Evolutionary conservation across 2,888 invertebrate genomes (phyloP).

Genomic region (Aphrophora alni): DNA sequence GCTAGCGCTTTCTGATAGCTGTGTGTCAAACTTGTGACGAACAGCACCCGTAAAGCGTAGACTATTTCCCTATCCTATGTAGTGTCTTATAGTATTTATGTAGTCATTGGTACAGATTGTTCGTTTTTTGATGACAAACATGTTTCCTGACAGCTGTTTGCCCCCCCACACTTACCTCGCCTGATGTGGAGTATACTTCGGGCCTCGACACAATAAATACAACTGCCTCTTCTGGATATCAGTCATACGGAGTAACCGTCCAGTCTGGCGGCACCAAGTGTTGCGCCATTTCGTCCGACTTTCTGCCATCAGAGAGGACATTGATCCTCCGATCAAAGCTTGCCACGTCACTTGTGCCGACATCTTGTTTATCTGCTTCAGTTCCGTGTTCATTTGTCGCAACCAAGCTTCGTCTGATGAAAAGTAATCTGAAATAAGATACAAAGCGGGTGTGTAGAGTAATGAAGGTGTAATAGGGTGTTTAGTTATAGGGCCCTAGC

Average conservation of each 20-base stretch:
- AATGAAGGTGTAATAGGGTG: too few relatives aligned
- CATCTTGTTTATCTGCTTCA: not conserved
- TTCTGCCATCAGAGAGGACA: not conserved
- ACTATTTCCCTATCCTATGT: too few relatives aligned
- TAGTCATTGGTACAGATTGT: too few relatives aligned
- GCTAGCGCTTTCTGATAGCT: too few relatives aligned
- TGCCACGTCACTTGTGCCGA: not conserved
- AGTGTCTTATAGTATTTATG: too few relatives aligned
- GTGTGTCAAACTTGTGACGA: too few relatives aligned
- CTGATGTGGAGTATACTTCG: slow-evolving; percentile 63
- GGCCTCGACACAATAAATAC: slow-evolving; percentile 69
- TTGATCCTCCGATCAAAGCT: not conserved
- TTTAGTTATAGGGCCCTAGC: too few relatives aligned
- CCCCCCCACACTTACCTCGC: slow-evolving; percentile 64
- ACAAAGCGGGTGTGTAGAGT: not conserved
- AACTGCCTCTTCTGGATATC: slow-evolving; percentile 61
- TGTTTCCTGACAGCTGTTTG: too few relatives aligned
- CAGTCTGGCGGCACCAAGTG: not conserved
- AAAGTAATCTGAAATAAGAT: not conserved
- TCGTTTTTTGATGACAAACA: too few relatives aligned
- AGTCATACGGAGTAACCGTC: not conserved
- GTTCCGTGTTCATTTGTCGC: not conserved
- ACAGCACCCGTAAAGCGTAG: too few relatives aligned
- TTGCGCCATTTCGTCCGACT: not conserved
- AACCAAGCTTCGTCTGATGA: not conserved